phyloP scores from a whole-genome alignment of 2,888 invertebrate species.

The Eupithecia pulchellata region DNA sequence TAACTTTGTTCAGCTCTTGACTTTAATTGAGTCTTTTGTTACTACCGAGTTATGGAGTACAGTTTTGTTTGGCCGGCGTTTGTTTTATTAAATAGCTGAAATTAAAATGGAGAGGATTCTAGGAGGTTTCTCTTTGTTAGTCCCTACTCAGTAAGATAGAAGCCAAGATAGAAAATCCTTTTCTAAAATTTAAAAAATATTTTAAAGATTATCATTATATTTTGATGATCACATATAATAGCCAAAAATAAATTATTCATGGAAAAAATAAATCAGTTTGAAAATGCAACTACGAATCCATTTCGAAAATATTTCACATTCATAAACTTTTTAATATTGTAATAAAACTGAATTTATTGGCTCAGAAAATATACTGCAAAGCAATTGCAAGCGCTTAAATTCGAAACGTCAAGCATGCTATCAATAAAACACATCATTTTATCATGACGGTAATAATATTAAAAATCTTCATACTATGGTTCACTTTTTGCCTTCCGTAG shows the following conservation, averaged over 20 bases:
- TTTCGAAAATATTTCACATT: background rate
- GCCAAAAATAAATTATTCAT: background rate
- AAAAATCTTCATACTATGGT: background rate
- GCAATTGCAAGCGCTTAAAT: background rate
- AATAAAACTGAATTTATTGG: background rate
- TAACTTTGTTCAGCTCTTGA: conserved; percentile 59
- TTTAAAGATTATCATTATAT: too few relatives aligned
- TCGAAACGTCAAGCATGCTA: background rate
- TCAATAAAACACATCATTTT: background rate
- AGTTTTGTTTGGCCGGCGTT: conserved; percentile 30
- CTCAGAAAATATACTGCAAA: background rate
- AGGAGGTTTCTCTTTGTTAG: background rate
- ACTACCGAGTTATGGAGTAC: conserved; percentile 40
- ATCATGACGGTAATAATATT: background rate
- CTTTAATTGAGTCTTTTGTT: conserved; percentile 61
- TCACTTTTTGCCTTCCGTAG: background rate
- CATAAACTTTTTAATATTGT: background rate
- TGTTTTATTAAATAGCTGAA: conserved; percentile 26
- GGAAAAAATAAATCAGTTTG: background rate
- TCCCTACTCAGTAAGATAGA: background rate
- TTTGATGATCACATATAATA: too few relatives aligned
- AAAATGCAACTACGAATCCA: conserved; percentile 3
- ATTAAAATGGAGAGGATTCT: conserved; percentile 22
- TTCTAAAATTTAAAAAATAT: too few relatives aligned
- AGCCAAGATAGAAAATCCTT: background rate